Percentiles rank a stretch among this genome's conserved stretches.
These are phyloP conservation scores for Poecilus cupreus DNA, from an alignment of 2,888 invertebrate species.

Conservation along the genomic window DNA sequence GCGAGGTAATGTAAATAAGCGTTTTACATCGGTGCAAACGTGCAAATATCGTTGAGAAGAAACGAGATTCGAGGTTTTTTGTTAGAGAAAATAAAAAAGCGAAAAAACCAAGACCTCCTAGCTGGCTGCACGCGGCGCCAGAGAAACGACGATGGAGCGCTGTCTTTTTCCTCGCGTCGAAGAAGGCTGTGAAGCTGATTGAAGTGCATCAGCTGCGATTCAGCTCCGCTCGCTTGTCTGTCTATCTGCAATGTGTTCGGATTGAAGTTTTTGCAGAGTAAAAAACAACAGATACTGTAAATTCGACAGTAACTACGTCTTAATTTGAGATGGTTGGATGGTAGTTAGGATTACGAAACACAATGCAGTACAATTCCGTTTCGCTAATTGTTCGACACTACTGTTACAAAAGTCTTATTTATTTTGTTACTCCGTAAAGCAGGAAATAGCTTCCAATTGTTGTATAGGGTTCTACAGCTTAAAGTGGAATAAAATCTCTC, in stretches of 20 bases:
- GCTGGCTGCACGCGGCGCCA: conserved; percentile 15
- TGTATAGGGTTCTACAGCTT: too few relatives aligned
- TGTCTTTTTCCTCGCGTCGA: conserved; percentile 11
- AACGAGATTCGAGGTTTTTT: conserved; percentile 10
- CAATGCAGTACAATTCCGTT: neutral
- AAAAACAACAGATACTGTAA: neutral
- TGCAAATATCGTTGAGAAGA: neutral
- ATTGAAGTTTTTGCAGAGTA: neutral
- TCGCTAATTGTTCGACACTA: too few relatives aligned
- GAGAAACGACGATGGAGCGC: neutral
- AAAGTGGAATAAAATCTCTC: too few relatives aligned
- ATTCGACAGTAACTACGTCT: conserved; percentile 10
- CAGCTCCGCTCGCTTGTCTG: neutral
- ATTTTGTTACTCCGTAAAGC: too few relatives aligned
- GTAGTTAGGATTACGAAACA: neutral
- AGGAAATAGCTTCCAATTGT: too few relatives aligned
- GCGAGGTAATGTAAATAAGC: neutral
- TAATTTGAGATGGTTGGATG: conserved; percentile 7
- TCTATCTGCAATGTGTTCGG: neutral
- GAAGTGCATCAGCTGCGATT: conserved; percentile 42
- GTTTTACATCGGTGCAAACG: neutral
- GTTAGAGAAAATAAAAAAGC: neutral
- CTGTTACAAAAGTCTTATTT: too few relatives aligned
- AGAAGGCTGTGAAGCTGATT: conserved; percentile 14
- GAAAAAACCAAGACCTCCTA: conserved; percentile 8